Percentiles rank a stretch among this genome's conserved stretches.
Conservation (phyloP, 1,140 invertebrate species). For the Lasioglossum albipes region DNA sequence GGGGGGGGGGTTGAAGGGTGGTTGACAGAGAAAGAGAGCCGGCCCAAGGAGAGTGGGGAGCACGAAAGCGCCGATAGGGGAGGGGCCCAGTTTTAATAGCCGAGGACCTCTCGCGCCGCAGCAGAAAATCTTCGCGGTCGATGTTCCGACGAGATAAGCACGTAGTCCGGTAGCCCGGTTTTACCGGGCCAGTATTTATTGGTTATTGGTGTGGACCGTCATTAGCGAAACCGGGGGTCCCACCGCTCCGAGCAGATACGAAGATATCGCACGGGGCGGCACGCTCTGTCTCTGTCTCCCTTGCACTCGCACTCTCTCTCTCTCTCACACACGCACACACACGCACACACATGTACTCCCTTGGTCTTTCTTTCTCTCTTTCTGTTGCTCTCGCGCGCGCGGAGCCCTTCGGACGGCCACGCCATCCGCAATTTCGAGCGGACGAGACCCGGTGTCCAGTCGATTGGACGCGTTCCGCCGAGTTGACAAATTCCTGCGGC, state of each 20-base stretch:
- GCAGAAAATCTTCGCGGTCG: constrained; percentile 60
- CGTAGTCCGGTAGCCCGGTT: constrained; percentile 74
- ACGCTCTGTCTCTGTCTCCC: constrained; percentile 17
- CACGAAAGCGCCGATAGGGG: constrained; percentile 38
- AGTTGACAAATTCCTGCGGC: constrained; percentile 47
- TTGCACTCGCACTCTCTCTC: constrained; percentile 4
- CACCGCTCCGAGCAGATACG: constrained; percentile 65
- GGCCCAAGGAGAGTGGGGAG: constrained; percentile 12
- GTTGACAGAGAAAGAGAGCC: background rate
- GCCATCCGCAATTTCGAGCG: constrained; percentile 35
- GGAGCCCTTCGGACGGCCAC: background rate
- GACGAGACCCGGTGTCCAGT: constrained; percentile 11
- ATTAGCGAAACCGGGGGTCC: constrained; percentile 67
- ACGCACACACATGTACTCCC: too few species aligned
- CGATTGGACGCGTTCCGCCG: constrained; percentile 30
- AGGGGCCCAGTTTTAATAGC: constrained; percentile 58
- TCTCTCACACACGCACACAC: background rate
- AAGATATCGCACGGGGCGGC: constrained; percentile 68
- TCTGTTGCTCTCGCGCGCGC: too few species aligned
- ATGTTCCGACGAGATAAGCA: constrained; percentile 69
- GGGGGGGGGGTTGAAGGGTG: too few species aligned
- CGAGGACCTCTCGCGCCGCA: constrained; percentile 37
- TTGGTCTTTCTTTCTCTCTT: constrained; percentile 12
- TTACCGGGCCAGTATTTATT: constrained; percentile 75
- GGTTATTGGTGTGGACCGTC: constrained; percentile 74